Base-by-base conservation (phyloP, 2,113 vertebrate species). In the Pteruthius melanotis region DNA sequence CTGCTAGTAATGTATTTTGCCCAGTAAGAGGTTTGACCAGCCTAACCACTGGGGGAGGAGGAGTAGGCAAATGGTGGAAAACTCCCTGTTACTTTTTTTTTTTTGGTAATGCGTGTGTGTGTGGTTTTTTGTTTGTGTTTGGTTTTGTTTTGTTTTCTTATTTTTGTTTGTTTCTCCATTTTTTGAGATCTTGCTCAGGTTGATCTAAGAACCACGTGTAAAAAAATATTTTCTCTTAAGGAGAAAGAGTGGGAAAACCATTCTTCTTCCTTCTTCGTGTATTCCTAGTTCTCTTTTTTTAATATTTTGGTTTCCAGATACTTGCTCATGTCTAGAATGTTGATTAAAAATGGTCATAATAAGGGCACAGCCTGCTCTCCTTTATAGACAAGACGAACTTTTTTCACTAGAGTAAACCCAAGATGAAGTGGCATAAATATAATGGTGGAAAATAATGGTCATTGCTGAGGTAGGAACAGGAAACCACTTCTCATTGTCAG, bases 141-240 rank as follows among this genome's bases (percentile, higher is more conserved):
- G 14, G 7, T 37, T 65, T 31, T 77, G 17, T 27, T 37, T 57
- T 78, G 47, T 35, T 56, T 77, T 72, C 35, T 37, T 50, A 6
- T 44, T 65, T 70, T 65, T 47, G 1, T 20, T 72, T 35, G 11
- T 28, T 78, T 92, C 74, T 56, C 26, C 9, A 2, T 1, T 24
- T 71, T 85, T 65, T 81, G 54, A 65, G 37, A 15, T 11, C 8
- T 54, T 82, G 9, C 14, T 77, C 20, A 49, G 13, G 24, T 53
- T 72, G 45, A 77, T 74, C 37, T 61, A 50, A 63, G 89, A 83
- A 8, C 0, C 0, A 1, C 3, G 0, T 23, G 4, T 24, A 72
- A 90, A 92, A 92, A 92, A 76, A 49, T 22, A 3, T 35, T 74
- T 72, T 74, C 28, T 83, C 18, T 28, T 17, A 57, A 52, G 35